These are phyloP conservation scores for Heliconius congener DNA, from an alignment of 1,140 invertebrate genomes.

Conservation along the genomic window DNA sequence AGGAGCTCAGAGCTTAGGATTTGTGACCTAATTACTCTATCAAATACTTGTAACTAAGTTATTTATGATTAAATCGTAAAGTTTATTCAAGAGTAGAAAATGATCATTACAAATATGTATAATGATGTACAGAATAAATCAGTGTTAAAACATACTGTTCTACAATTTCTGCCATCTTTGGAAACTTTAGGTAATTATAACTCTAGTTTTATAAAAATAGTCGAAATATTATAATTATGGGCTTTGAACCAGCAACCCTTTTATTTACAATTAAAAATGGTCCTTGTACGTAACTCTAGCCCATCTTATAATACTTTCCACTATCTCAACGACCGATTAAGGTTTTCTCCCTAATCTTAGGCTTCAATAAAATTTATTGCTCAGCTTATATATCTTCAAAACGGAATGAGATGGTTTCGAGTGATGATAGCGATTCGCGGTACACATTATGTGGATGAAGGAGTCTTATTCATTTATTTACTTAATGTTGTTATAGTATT, in stretches of 20 bases:
- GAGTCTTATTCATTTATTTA: slow-evolving; percentile 25
- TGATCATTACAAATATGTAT: too few species aligned
- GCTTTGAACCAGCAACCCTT: not conserved
- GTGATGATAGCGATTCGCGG: slow-evolving; percentile 22
- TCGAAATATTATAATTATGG: not conserved
- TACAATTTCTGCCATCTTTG: too few species aligned
- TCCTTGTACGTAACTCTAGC: not conserved
- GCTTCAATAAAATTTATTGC: slow-evolving; percentile 44
- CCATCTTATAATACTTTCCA: not conserved
- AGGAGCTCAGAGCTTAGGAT: too few species aligned
- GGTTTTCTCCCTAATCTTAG: slow-evolving; percentile 31
- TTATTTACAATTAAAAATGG: not conserved
- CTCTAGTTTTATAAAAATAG: too few species aligned
- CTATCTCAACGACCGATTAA: slow-evolving; percentile 37
- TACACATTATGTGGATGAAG: slow-evolving; percentile 29
- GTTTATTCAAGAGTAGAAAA: too few species aligned
- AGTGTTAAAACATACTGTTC: too few species aligned
- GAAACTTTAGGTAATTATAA: too few species aligned
- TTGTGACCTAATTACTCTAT: too few species aligned
- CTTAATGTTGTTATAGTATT: too few species aligned
- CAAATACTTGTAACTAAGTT: too few species aligned
- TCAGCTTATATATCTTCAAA: slow-evolving; percentile 39
- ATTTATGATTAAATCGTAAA: too few species aligned
- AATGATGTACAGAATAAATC: too few species aligned
- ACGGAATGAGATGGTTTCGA: slow-evolving; percentile 34